Base-by-base conservation (phyloP, 2,888 invertebrate species). In the Ophion costatus region DNA sequence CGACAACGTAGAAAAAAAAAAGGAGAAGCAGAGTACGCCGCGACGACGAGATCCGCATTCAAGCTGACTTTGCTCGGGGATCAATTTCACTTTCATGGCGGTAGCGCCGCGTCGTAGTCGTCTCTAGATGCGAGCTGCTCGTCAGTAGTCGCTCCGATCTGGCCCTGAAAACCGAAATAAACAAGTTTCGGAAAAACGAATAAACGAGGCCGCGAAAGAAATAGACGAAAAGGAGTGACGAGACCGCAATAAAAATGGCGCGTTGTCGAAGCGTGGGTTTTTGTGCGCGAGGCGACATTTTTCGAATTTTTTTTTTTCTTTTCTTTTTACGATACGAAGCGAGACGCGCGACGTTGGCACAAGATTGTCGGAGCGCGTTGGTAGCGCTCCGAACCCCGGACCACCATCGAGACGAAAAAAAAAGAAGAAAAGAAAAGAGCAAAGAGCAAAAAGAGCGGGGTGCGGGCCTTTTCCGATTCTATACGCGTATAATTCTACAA, bases 111-210 rank as follows among this genome's bases (percentile, higher is more conserved):
- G 59, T 5, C 7, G 5, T 1, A 6, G n/a, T n/a, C 45, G 84
- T 64, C 73, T 63, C 70, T 61, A 38, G 51, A 51, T 5, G 64
- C 29, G 29, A 2, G 29, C 29, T 29, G 20, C 56, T 67, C 51
- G 74, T 93, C 89, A 93, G 87, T 93, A 93, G 89, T 93, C 93
- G 80, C 92, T 93, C 84, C 92, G 91, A 81, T 93, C 93, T 86
- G 93, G 92, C 90, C 92, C 93, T 93, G 91, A 86, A 93, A 92
- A 86, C 17, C 51, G 5, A 51, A 14, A 14, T 14, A 17, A 45
- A 0, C 17, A 5, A 4, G 51, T 17, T 11, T 51, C 51, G 17
- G 51, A 51, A 5, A 3, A 51, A 51, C 5, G 17, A 17, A 51
- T 14, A 51, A 51, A 51, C 17, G 17, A 51, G 17, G 11, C 14